Evolutionary conservation across 2,888 invertebrate genomes (phyloP).

Genomic region (Anthophora plumipes): DNA sequence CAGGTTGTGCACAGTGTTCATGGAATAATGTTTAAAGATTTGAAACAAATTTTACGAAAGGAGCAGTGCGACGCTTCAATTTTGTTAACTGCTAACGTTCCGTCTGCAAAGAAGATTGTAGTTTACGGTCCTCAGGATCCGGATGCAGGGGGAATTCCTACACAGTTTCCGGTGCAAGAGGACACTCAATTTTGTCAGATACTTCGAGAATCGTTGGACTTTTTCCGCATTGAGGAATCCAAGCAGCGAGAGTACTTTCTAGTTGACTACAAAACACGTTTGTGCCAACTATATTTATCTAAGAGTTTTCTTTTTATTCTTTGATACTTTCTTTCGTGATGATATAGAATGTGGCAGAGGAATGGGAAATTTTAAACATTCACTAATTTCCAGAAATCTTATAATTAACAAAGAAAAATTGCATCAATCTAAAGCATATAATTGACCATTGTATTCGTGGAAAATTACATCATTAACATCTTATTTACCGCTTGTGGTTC

Average conservation of each 20-base stretch:
- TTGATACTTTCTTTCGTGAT: not conserved
- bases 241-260: constrained; percentile 96
- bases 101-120: constrained; percentile 99
- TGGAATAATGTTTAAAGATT: constrained; percentile 99
- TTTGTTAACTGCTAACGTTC: constrained; percentile 98
- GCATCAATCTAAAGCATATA: too few species aligned
- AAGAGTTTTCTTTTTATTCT: not conserved
- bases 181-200: constrained; percentile 98
- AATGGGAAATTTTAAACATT: too few species aligned
- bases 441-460: too few species aligned
- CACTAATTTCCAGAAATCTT: too few species aligned
- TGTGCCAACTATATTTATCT: constrained; percentile 31
- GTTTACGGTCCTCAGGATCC: constrained; percentile 96
- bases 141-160: constrained; percentile 97
- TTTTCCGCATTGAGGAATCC: constrained; percentile 97
- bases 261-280: constrained; percentile 99
- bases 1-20: constrained; percentile 99
- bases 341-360: too few species aligned
- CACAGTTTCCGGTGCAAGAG: constrained; percentile 99
- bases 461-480: too few species aligned
- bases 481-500: too few species aligned
- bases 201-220: constrained; percentile 97
- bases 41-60: constrained; percentile 98
- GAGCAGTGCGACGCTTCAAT: constrained; percentile 99
- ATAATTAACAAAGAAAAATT: too few species aligned